Percentiles rank a stretch among this genome's conserved stretches.
Evolutionary conservation across 2,888 invertebrate species (phyloP).

Genomic region (Leptopilina drosophilae): DNA sequence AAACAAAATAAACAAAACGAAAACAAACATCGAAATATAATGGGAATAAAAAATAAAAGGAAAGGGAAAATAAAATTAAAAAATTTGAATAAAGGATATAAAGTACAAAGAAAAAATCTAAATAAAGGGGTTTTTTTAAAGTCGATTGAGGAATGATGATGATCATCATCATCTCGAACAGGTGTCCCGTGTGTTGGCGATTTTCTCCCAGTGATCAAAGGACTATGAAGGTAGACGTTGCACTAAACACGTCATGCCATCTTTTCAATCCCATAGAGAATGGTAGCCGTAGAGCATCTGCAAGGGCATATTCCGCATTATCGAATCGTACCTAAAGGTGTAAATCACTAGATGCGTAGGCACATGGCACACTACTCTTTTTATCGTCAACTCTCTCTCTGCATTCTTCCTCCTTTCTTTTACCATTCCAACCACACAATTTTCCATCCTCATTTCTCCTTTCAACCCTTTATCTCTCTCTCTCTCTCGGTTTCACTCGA

Average conservation of each 20-base stretch:
- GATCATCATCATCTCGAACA: constrained; percentile 12
- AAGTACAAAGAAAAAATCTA: too few relatives aligned
- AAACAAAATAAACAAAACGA: too few relatives aligned
- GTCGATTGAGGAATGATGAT: neutral
- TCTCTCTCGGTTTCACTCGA: constrained; percentile 8
- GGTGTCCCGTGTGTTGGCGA: constrained; percentile 16
- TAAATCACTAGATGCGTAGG: constrained; percentile 58
- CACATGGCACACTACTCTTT: constrained; percentile 44
- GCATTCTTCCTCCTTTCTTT: constrained; percentile 14
- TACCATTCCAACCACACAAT: neutral
- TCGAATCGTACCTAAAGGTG: constrained; percentile 49
- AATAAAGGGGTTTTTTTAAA: too few relatives aligned
- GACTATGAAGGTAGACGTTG: constrained; percentile 5
- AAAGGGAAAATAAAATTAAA: too few relatives aligned
- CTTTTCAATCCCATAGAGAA: constrained; percentile 14
- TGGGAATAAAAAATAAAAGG: too few relatives aligned
- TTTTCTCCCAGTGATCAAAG: constrained; percentile 22
- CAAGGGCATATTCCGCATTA: constrained; percentile 23
- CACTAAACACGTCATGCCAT: constrained; percentile 28
- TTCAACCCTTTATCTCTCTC: constrained; percentile 9
- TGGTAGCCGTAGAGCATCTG: neutral
- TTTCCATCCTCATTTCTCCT: neutral
- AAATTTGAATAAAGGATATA: too few relatives aligned
- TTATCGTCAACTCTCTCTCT: constrained; percentile 6
- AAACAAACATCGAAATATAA: too few relatives aligned